A percentile compares a stretch with the other conserved stretches of the same genome.
Evolutionary conservation across 1,140 invertebrate species (phyloP).

Genomic region (Drepana arcuata): DNA sequence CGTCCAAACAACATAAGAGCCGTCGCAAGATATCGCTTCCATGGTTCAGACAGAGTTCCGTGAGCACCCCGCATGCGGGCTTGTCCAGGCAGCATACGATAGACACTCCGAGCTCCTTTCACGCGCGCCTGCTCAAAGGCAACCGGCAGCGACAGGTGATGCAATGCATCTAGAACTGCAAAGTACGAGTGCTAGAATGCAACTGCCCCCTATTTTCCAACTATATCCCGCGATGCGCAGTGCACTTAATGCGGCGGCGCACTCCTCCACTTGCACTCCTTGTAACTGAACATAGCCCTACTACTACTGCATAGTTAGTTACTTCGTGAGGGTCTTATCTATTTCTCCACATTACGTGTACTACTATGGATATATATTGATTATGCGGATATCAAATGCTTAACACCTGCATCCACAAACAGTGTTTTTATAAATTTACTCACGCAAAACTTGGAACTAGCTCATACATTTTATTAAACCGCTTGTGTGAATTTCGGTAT

Average conservation of each 20-base stretch:
- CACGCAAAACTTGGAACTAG: no score
- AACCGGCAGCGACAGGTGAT: conserved; percentile 57
- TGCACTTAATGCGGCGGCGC: neutral
- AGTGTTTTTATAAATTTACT: no score
- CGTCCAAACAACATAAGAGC: conserved; percentile 75
- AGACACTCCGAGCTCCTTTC: conserved; percentile 88
- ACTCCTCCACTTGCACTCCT: neutral
- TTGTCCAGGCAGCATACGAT: conserved; percentile 90
- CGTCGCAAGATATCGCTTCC: conserved; percentile 89
- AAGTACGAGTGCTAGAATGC: no score
- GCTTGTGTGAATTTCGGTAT: no score
- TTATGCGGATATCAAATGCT: no score
- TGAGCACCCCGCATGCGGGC: conserved; percentile 77
- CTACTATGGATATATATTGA: no score
- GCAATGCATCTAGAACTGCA: conserved; percentile 13
- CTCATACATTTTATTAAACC: no score
- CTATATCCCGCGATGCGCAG: neutral
- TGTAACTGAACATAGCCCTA: no score
- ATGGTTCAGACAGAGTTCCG: conserved; percentile 88
- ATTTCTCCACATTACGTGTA: no score
- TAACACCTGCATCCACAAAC: no score
- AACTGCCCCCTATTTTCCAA: neutral
- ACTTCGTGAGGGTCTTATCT: no score
- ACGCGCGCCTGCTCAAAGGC: conserved; percentile 74
- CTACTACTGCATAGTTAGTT: no score